Percentiles rank a stretch among this genome's conserved stretches.
phyloP scores from a whole-genome alignment of 2,888 invertebrate genomes.

The Homarus gammarus region DNA sequence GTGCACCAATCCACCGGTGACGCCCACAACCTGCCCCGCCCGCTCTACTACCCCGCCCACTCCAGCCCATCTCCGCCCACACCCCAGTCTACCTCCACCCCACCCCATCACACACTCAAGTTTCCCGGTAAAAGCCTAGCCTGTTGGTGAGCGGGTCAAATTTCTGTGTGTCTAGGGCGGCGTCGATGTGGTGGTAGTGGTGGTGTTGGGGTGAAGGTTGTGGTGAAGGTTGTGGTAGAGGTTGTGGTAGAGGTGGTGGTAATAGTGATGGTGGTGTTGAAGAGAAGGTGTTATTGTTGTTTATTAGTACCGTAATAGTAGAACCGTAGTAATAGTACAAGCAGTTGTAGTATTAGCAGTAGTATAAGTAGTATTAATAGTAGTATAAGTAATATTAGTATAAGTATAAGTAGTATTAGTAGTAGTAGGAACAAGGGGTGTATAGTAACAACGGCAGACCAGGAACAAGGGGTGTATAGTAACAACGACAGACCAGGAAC shows the following conservation, averaged over 20 bases:
- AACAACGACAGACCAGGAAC: too few species aligned
- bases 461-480: too few species aligned
- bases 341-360: neutral
- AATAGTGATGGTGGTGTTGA: neutral
- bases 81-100: neutral
- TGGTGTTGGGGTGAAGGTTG: neutral
- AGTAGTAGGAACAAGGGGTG: too few species aligned
- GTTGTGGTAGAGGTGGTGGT: neutral
- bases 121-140: constrained; percentile 59
- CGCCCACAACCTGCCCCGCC: too few species aligned
- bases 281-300: neutral
- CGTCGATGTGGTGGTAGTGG: constrained; percentile 19
- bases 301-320: too few species aligned
- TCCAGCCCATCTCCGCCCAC: neutral
- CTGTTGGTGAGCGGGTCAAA: constrained; percentile 48
- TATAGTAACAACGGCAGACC: too few species aligned
- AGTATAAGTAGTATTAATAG: neutral
- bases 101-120: constrained; percentile 40
- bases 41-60: too few species aligned
- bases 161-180: constrained; percentile 60
- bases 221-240: neutral
- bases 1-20: too few species aligned
- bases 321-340: neutral
- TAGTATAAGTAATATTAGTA: neutral
- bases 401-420: too few species aligned